A percentile compares a stretch with the other conserved stretches of the same genome.
Conservation (phyloP, 1,140 invertebrate species). For the Drosophila simulans region DNA sequence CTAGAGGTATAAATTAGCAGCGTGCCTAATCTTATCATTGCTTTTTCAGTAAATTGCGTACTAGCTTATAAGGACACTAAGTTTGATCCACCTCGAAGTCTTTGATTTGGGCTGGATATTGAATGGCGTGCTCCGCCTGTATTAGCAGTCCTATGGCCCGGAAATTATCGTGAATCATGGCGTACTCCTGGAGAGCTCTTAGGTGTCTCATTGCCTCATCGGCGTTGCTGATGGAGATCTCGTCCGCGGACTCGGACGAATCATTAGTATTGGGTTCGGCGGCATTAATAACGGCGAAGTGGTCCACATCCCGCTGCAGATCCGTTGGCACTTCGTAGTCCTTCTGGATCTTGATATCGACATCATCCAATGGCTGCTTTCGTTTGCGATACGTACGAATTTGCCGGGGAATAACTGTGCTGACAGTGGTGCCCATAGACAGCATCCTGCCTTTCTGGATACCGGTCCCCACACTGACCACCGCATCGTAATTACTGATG, state of each 20-base stretch:
- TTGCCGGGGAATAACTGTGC: background rate
- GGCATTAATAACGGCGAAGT: conserved; percentile 9
- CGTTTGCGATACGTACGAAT: conserved; percentile 5
- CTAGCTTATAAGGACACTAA: background rate
- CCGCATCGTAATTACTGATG: background rate
- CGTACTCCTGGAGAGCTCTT: conserved; percentile 61
- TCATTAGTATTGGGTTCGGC: background rate
- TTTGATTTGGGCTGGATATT: conserved; percentile 37
- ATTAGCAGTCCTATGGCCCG: conserved; percentile 67
- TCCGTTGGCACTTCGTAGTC: too few relatives aligned
- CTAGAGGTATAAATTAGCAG: too few relatives aligned
- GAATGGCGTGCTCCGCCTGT: conserved; percentile 55
- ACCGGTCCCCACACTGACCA: background rate
- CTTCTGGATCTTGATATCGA: background rate
- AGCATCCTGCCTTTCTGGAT: background rate
- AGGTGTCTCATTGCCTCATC: conserved; percentile 55
- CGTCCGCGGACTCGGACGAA: background rate
- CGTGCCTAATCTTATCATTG: background rate
- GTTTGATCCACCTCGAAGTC: conserved; percentile 41
- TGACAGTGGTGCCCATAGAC: background rate
- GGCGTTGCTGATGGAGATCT: conserved; percentile 14
- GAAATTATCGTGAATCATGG: conserved; percentile 67
- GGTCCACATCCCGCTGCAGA: background rate
- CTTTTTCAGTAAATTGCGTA: background rate
- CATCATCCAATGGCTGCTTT: too few relatives aligned